phyloP scores from a whole-genome alignment of 2,888 invertebrate genomes.

The Malthinus flaveolus region DNA sequence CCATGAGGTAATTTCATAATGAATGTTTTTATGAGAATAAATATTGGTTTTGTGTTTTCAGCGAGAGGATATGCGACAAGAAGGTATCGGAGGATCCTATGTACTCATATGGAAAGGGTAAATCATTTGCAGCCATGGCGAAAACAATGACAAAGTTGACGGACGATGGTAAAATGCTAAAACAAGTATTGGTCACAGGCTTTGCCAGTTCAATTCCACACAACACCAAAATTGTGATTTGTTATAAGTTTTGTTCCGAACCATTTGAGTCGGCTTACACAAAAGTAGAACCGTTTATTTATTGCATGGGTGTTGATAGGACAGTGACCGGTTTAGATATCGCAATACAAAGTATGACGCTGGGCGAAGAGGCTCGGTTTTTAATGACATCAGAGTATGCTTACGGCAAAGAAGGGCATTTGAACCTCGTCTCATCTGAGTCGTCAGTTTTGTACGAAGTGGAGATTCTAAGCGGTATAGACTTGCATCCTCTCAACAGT shows the following conservation, averaged over 20 bases:
- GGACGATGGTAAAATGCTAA: conserved; percentile 59
- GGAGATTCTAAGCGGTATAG: conserved; percentile 66
- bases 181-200: conserved; percentile 64
- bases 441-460: conserved; percentile 75
- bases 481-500: conserved; percentile 54
- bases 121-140: conserved; percentile 61
- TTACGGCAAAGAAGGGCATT: conserved; percentile 75
- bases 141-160: conserved; percentile 60
- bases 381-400: conserved; percentile 73
- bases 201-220: conserved; percentile 60
- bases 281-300: conserved; percentile 55
- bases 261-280: conserved; percentile 73
- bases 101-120: conserved; percentile 46
- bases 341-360: conserved; percentile 75
- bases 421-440: conserved; percentile 76
- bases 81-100: too few species aligned
- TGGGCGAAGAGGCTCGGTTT: conserved; percentile 79
- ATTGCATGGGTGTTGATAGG: conserved; percentile 47
- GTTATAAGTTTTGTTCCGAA: conserved; percentile 67
- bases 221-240: conserved; percentile 63
- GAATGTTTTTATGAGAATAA: too few species aligned
- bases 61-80: too few species aligned
- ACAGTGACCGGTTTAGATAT: conserved; percentile 68
- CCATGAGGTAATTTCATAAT: too few species aligned
- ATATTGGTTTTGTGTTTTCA: too few species aligned